Conservation (phyloP, 2,797 vertebrate species). For the Hyperoplus immaculatus region DNA sequence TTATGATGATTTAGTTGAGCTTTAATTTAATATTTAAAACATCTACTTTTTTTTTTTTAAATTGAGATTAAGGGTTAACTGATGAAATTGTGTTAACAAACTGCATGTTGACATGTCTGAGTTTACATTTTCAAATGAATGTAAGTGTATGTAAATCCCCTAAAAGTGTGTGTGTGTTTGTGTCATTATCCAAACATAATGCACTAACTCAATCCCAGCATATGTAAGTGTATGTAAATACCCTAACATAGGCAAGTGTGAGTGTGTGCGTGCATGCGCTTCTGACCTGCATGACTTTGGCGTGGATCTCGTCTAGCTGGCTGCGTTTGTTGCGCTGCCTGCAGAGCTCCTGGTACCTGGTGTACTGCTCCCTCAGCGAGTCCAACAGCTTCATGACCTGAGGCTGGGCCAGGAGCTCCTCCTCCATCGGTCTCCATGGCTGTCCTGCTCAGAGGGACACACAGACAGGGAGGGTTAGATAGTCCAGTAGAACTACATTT, state of each 20-base stretch:
- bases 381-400: slow-evolving; percentile 98
- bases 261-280: background rate
- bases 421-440: slow-evolving; percentile 97
- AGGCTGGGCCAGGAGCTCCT: slow-evolving; percentile 97
- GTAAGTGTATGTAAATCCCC: too few relatives aligned
- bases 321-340: slow-evolving; percentile 95
- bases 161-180: background rate
- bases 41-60: too few relatives aligned
- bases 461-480: slow-evolving; percentile 7
- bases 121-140: background rate
- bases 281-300: slow-evolving; percentile 97
- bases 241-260: background rate
- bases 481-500: background rate
- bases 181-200: too few relatives aligned
- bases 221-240: too few relatives aligned
- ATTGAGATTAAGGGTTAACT: too few relatives aligned
- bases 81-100: background rate
- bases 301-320: slow-evolving; percentile 96
- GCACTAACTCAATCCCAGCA: too few relatives aligned
- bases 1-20: too few relatives aligned
- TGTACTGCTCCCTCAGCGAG: slow-evolving; percentile 96
- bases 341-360: slow-evolving; percentile 96
- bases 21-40: too few relatives aligned
- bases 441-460: slow-evolving; percentile 70
- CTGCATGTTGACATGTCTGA: background rate